A percentile compares a stretch with the other conserved stretches of the same genome.
Conservation (phyloP, 2,888 invertebrate species). For the Saturnia pavonia region DNA sequence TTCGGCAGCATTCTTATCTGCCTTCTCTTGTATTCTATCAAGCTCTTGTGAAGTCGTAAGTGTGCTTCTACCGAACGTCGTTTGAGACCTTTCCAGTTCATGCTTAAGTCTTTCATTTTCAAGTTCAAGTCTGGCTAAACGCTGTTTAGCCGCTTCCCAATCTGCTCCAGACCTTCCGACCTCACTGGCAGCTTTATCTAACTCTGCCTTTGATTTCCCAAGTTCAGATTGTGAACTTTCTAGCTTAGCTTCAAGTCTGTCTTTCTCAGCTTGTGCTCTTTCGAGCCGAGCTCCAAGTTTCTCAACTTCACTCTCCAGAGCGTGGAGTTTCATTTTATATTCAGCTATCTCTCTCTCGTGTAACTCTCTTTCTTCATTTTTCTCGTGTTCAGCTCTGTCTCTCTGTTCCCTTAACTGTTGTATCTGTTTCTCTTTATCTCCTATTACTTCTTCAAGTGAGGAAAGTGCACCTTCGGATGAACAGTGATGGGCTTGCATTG, state of each 20-base stretch:
- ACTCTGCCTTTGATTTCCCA: conserved; percentile 96
- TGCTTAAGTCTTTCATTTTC: conserved; percentile 95
- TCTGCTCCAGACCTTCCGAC: conserved; percentile 94
- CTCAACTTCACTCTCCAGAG: conserved; percentile 95
- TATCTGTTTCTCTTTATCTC: conserved; percentile 98
- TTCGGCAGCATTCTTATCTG: conserved; percentile 92
- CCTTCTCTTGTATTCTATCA: conserved; percentile 91
- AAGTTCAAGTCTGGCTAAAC: conserved; percentile 91
- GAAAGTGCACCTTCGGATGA: conserved; percentile 96
- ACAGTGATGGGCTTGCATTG: conserved; percentile 97
- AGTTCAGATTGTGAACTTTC: conserved; percentile 96
- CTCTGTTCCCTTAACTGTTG: conserved; percentile 95
- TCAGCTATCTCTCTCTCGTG: conserved; percentile 97
- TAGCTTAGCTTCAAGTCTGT: conserved; percentile 93
- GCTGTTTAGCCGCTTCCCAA: conserved; percentile 92
- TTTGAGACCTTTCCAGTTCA: conserved; percentile 92
- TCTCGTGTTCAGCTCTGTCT: conserved; percentile 97
- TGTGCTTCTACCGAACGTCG: conserved; percentile 91
- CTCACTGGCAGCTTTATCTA: conserved; percentile 95
- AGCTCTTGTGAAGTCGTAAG: conserved; percentile 91
- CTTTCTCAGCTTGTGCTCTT: conserved; percentile 94
- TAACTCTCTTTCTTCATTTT: conserved; percentile 96
- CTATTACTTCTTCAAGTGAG: conserved; percentile 96
- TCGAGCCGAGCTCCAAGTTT: conserved; percentile 93
- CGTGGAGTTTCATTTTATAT: conserved; percentile 96